These are phyloP conservation scores for Pangasianodon gigas DNA, from an alignment of 2,113 vertebrate genomes.

Conservation along the genomic window DNA sequence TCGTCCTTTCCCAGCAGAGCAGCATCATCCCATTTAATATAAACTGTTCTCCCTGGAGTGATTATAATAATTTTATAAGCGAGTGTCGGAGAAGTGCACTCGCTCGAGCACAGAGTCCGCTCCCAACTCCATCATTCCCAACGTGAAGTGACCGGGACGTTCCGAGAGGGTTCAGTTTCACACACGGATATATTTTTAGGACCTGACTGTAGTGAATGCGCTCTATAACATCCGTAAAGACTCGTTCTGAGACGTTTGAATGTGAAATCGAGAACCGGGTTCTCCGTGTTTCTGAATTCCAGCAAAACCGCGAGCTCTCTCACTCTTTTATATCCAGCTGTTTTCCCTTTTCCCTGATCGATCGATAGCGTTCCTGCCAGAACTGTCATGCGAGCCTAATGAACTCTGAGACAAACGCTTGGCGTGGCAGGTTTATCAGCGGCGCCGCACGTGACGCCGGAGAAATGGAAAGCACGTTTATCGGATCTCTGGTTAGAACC, in stretches of 20 bases:
- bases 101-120: neutral
- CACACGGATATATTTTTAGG: neutral
- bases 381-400: conserved; percentile 7
- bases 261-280: neutral
- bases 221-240: neutral
- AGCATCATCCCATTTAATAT: too few species aligned
- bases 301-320: neutral
- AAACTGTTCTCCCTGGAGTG: too few species aligned
- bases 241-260: neutral
- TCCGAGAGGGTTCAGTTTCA: neutral
- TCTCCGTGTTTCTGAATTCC: neutral
- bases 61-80: too few species aligned
- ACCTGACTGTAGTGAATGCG: too few species aligned
- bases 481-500: neutral
- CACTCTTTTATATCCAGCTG: neutral
- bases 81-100: too few species aligned
- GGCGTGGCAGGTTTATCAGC: neutral
- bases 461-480: neutral
- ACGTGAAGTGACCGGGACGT: neutral
- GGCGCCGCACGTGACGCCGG: neutral
- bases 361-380: neutral
- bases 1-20: neutral
- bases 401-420: neutral
- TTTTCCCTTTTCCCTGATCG: neutral
- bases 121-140: neutral